Evolutionary conservation across 2,113 vertebrate genomes (phyloP), one percentile per base, ranked within the genome.

Genomic region (Grammatotria lemairii): DNA sequence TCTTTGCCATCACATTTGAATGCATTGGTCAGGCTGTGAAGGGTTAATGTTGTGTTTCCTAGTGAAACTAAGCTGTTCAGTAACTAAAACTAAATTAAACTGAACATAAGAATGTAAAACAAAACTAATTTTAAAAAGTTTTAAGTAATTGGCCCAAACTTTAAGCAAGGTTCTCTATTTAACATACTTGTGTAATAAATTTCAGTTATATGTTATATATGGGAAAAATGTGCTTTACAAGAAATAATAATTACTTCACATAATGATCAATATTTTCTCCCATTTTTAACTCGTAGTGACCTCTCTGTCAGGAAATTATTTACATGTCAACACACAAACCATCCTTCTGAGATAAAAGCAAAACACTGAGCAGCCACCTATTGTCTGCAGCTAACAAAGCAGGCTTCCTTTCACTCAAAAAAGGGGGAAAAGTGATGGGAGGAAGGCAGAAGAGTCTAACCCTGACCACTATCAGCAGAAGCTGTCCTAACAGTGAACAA

Each of bases 241-340:
- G 6, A 78, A 49, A 49, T 11, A 68, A 21, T 11, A 19, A 28
- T 12, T 19, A 60, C 0, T 60, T 60, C 57, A 75, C 13, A 42
- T 45, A 0, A 17, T 17, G 65, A 73, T 73, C n/a, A 45, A 23
- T 73, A 78, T 51, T 54, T 80, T 17, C 55, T 40, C 16, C 68
- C 55, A 68, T 40, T 31, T 81, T 78, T 65, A 91, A 82, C 51
- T 55, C 53, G 65, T 17, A 9, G 65, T 65, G 79, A 90, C 89
- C 87, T 82, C 89, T 82, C n/a, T 8, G 85, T 75, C 38, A 57
- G 68, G 4, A 84, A 73, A 90, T 93, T 78, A 87, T 82, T 91
- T 88, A 89, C 85, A 91, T 33, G 91, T 88, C 91, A 90, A 68
- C 88, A 90, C 86, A 79, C 83, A 87, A 73, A 75, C 80, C 33